phyloP scores from a whole-genome alignment of 2,797 vertebrate species.

The Oreochromis grahami region DNA sequence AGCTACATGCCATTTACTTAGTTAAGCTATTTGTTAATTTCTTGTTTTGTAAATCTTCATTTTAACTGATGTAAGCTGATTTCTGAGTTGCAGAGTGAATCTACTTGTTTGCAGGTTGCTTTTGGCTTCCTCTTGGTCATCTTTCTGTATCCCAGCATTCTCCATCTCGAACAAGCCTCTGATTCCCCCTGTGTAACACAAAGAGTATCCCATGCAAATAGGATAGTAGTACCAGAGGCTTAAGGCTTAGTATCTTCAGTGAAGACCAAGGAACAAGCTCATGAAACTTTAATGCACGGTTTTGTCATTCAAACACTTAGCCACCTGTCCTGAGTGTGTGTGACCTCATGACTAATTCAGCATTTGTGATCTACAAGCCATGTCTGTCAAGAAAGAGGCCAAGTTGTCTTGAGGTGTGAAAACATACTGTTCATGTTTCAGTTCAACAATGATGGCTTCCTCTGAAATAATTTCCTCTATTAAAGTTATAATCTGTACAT shows the following conservation, averaged over 20 bases:
- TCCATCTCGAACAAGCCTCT: neutral
- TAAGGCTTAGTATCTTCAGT: slow-evolving; percentile 4
- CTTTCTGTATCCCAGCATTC: neutral
- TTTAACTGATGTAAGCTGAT: neutral
- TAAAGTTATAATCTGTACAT: neutral
- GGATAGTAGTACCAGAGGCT: slow-evolving; percentile 14
- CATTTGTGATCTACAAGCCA: neutral
- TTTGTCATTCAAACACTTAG: slow-evolving; percentile 27
- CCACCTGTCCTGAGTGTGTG: slow-evolving; percentile 6
- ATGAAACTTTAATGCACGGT: slow-evolving; percentile 41
- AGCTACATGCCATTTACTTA: neutral
- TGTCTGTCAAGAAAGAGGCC: neutral
- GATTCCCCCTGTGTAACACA: neutral
- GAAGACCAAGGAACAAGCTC: slow-evolving; percentile 3
- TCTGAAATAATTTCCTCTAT: neutral
- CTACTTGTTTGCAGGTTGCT: neutral
- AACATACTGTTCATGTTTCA: neutral
- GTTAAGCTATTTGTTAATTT: neutral
- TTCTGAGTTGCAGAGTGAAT: neutral
- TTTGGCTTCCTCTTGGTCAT: slow-evolving; percentile 1
- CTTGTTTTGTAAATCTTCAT: neutral
- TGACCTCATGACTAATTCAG: slow-evolving; percentile 50
- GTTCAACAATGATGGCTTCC: neutral
- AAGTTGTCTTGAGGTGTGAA: neutral
- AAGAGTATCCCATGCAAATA: neutral